Percentiles rank a stretch among this genome's conserved stretches.
Evolutionary conservation across 2,888 invertebrate genomes (phyloP).

Genomic region (Timema podura): DNA sequence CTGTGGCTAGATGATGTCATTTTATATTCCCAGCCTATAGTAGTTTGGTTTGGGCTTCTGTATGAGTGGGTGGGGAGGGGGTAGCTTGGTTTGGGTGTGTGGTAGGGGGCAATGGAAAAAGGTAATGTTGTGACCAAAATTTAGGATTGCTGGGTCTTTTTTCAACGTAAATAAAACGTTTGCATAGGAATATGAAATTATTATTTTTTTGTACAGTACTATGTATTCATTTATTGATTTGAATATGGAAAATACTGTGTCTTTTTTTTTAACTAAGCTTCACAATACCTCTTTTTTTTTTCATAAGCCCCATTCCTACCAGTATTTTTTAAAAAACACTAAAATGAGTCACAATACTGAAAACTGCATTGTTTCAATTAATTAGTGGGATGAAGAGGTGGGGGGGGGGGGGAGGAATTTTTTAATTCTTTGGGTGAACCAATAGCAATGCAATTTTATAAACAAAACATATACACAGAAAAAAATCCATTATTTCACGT

Average conservation of each 20-base stretch:
- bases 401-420: conserved; percentile 35
- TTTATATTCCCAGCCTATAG: conserved; percentile 31
- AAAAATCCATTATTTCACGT: conserved; percentile 33
- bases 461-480: conserved; percentile 24
- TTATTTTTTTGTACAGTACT: conserved; percentile 29
- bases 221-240: conserved; percentile 29
- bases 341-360: conserved; percentile 23
- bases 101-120: too few species aligned
- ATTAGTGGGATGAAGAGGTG: conserved; percentile 30
- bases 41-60: conserved; percentile 8
- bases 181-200: conserved; percentile 20
- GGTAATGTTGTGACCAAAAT: too few species aligned
- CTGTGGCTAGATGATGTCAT: conserved; percentile 47
- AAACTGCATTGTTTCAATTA: conserved; percentile 33
- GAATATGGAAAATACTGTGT: conserved; percentile 19
- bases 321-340: conserved; percentile 18
- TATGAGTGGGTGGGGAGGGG: conserved; percentile 17
- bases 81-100: conserved; percentile 18
- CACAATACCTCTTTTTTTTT: background rate
- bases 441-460: conserved; percentile 26
- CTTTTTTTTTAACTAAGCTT: conserved; percentile 11
- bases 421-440: conserved; percentile 39
- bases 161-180: too few species aligned
- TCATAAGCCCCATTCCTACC: background rate
- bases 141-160: too few species aligned